These are phyloP conservation scores for Hormiphora californensis DNA, from an alignment of 37 sponge, comb jelly and placozoan species.

Conservation along the genomic window DNA sequence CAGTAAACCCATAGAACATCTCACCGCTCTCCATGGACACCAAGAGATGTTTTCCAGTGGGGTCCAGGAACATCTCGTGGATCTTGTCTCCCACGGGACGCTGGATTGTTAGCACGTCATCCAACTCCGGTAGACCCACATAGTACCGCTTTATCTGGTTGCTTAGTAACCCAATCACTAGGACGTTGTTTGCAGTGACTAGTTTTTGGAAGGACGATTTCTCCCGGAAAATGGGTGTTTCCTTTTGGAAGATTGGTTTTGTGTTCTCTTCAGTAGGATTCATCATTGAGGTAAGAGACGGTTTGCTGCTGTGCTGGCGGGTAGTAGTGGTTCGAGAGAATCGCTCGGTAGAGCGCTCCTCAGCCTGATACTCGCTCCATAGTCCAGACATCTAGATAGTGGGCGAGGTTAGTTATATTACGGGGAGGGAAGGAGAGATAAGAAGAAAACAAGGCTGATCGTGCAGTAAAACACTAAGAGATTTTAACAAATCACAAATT, in stretches of 20 bases:
- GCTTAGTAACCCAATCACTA: slow-evolving; percentile 11
- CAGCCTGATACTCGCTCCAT: slow-evolving; percentile 32
- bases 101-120: slow-evolving; percentile 17
- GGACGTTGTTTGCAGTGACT: slow-evolving; percentile 10
- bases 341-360: not conserved
- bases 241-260: slow-evolving; percentile 18
- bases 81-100: slow-evolving; percentile 69
- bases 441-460: too few species aligned
- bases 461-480: too few species aligned
- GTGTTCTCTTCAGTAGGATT: not conserved
- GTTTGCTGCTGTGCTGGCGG: not conserved
- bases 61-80: slow-evolving; percentile 83
- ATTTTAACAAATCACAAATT: too few species aligned
- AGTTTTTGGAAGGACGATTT: not conserved
- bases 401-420: not conserved
- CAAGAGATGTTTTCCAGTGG: slow-evolving; percentile 74
- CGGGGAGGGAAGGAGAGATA: too few species aligned
- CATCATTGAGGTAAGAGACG: not conserved
- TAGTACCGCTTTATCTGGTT: slow-evolving; percentile 3
- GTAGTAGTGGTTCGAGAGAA: not conserved
- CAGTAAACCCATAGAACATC: slow-evolving; percentile 64
- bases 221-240: not conserved
- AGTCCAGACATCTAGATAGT: slow-evolving; percentile 6
- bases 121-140: not conserved
- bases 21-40: slow-evolving; percentile 70